A percentile compares a stretch with the other conserved stretches of the same genome.
Evolutionary conservation across 2,113 vertebrate species (phyloP).

Genomic region (Podarcis raffonei): DNA sequence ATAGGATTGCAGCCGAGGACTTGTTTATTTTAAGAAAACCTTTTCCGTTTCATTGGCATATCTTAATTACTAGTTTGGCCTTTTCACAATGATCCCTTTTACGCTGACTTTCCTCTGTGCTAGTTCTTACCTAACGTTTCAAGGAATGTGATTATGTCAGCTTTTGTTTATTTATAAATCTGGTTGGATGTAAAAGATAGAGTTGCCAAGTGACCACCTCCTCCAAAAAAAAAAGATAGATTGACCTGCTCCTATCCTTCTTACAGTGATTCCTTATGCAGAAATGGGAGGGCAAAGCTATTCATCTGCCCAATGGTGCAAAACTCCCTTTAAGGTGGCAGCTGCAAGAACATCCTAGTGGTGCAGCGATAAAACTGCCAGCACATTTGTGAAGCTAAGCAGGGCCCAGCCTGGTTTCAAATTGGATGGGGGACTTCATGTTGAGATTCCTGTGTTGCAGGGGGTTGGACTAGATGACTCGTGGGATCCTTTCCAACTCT

Average conservation of each 20-base stretch:
- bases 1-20: too few relatives aligned
- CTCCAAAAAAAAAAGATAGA: too few relatives aligned
- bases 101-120: neutral
- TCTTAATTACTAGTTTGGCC: neutral
- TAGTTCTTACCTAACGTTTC: neutral
- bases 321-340: neutral
- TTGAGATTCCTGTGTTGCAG: too few relatives aligned
- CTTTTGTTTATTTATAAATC: neutral
- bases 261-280: neutral
- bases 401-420: too few relatives aligned
- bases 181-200: neutral
- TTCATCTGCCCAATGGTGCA: neutral
- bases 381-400: too few relatives aligned
- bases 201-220: neutral
- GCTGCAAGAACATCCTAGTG: too few relatives aligned
- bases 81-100: neutral
- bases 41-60: neutral
- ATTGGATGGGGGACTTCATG: too few relatives aligned
- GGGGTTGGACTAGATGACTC: too few relatives aligned
- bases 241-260: neutral
- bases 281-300: neutral
- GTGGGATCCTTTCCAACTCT: too few relatives aligned
- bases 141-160: neutral
- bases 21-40: neutral
- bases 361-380: too few relatives aligned